Evolutionary conservation across 2,797 vertebrate genomes (phyloP), one percentile per base, ranked within the genome.

Genomic region (Champsocephalus gunnari): DNA sequence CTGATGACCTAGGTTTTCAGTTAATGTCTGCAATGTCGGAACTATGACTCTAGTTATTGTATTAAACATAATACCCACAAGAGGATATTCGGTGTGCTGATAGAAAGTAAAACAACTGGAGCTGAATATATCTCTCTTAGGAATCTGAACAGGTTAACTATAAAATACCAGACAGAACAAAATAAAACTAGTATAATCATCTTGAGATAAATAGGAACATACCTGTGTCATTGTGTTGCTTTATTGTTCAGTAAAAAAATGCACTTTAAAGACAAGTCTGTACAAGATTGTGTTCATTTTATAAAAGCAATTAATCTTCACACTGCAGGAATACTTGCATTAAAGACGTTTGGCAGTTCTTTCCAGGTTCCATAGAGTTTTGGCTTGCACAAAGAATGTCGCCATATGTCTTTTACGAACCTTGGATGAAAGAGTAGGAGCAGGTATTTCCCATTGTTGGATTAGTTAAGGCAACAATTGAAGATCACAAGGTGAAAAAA

Each of bases 221-320:
- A n/a, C 0, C 3, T n/a, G 0, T 6, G 6, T 24, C 4, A 24
- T 66, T 65, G 21, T 44, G 16, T 38, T 17, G 12, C n/a, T 87
- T 89, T 86, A 79, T 79, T 73, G 13, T 3, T 49, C 57, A 14
- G 48, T 83, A 82, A 61, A 81, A 53, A 79, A 44, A 58, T 75
- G 13, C 55, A 76, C 13, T 47, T 66, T 48, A 17, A 67, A 49
- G 21, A 73, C 7, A 6, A 41, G 32, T 65, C 45, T 53, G 41
- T 57, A 76, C 48, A 68, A 4, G 6, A 34, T 41, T 9, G 38
- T 44, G 12, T 28, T 71, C 13, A 21, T n/a, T 65, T 21, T 2
- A 50, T 71, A 79, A 71, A 83, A 54, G 57, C 41, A 49, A 50
- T 73, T 12, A 12, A 14, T 59, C 47, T 50, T 66, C 64, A 61